Evolutionary conservation across 2,797 vertebrate genomes (phyloP).

Genomic region (Chaetophractus vellerosus): DNA sequence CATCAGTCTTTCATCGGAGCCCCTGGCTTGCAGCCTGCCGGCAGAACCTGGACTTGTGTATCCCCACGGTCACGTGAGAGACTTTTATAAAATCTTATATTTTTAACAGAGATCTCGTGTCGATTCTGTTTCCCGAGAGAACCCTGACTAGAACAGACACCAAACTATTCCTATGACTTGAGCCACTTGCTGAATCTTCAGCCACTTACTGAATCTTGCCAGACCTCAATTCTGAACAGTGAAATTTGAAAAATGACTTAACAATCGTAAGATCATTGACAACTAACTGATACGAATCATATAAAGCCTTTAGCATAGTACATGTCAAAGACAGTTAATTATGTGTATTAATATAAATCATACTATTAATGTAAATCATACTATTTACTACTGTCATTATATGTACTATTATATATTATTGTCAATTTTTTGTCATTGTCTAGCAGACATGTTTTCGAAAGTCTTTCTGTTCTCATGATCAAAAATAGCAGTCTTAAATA

Average conservation of each 20-base stretch:
- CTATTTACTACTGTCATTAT: no score
- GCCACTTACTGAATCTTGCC: not conserved
- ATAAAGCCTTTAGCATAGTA: not conserved
- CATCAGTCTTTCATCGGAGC: no score
- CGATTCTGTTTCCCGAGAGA: no score
- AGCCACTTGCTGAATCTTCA: not conserved
- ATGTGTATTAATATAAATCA: not conserved
- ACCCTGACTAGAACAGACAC: no score
- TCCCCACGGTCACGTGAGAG: no score
- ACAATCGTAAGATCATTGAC: not conserved
- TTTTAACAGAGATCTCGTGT: no score
- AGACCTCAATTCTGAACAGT: not conserved
- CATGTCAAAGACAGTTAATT: not conserved
- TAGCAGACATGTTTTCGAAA: conserved; percentile 35
- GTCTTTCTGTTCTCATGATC: not conserved
- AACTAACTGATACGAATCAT: not conserved
- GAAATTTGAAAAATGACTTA: not conserved
- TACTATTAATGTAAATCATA: not conserved
- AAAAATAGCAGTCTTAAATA: not conserved
- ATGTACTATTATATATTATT: not conserved
- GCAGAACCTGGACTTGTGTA: no score
- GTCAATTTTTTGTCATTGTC: not conserved
- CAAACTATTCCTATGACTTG: not conserved
- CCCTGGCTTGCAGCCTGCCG: no score
- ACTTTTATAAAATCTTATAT: no score